Percentiles rank a stretch among this genome's conserved stretches.
These are phyloP conservation scores for Sipha flava DNA, from an alignment of 1,140 invertebrate species.

Conservation along the genomic window DNA sequence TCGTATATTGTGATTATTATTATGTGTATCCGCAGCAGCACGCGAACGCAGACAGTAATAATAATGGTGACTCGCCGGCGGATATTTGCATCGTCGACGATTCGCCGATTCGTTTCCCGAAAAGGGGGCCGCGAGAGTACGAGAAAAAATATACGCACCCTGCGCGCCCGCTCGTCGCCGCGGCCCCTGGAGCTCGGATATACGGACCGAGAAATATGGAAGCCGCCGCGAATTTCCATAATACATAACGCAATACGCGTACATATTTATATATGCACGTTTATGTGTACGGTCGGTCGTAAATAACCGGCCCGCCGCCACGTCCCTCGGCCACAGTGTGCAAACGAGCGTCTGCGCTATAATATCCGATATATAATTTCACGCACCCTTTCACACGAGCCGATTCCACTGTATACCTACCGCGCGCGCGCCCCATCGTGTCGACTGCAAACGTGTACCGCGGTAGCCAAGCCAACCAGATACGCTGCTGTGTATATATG, in stretches of 20 bases:
- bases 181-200: too few species aligned
- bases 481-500: too few species aligned
- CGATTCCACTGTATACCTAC: too few species aligned
- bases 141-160: background rate
- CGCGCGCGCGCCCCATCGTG: too few species aligned
- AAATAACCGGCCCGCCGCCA: background rate
- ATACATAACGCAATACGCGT: background rate
- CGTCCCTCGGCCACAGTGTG: background rate
- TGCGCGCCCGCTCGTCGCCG: background rate
- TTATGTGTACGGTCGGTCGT: background rate
- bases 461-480: too few species aligned
- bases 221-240: background rate
- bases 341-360: background rate
- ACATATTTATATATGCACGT: background rate
- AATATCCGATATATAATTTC: background rate
- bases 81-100: background rate
- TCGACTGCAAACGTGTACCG: too few species aligned
- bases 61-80: background rate
- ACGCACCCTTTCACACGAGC: constrained; percentile 18
- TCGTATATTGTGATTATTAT: too few species aligned
- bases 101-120: background rate
- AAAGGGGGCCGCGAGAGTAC: background rate
- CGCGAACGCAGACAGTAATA: too few species aligned
- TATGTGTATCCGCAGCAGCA: too few species aligned
- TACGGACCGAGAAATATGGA: background rate